These are phyloP conservation scores for Brachionus angularis DNA, from an alignment of 1,140 invertebrate species.

Conservation along the genomic window DNA sequence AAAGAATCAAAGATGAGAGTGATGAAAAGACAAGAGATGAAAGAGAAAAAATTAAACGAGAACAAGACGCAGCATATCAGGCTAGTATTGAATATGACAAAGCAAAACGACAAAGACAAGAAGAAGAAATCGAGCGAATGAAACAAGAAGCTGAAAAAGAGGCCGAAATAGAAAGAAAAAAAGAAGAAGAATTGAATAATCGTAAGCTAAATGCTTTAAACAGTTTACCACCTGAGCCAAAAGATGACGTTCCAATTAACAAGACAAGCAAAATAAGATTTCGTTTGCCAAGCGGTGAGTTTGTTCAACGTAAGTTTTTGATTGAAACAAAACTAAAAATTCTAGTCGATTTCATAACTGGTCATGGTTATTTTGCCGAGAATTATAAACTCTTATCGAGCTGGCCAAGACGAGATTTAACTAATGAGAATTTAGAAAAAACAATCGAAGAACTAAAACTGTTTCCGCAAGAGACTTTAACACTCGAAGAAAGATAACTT, in stretches of 20 bases:
- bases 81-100: conserved; percentile 81
- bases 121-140: conserved; percentile 34
- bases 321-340: conserved; percentile 66
- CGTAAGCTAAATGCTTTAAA: not conserved
- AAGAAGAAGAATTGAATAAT: conserved; percentile 44
- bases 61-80: conserved; percentile 88
- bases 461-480: conserved; percentile 83
- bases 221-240: conserved; percentile 56
- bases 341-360: conserved; percentile 76
- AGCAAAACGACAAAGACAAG: conserved; percentile 57
- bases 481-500: conserved; percentile 75
- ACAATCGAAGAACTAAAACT: conserved; percentile 76
- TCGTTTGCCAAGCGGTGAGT: conserved; percentile 69
- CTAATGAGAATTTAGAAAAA: conserved; percentile 59
- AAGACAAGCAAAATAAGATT: conserved; percentile 66
- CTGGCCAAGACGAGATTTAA: conserved; percentile 79
- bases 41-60: conserved; percentile 78
- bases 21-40: conserved; percentile 70
- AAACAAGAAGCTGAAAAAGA: conserved; percentile 8
- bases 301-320: conserved; percentile 70
- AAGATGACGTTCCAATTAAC: conserved; percentile 63
- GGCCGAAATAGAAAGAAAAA: conserved; percentile 11
- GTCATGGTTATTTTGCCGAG: conserved; percentile 76
- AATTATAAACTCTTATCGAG: conserved; percentile 84
- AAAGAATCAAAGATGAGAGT: conserved; percentile 5